Evolutionary conservation across 2,888 invertebrate species (phyloP).

Genomic region (Slavum lentiscoides): DNA sequence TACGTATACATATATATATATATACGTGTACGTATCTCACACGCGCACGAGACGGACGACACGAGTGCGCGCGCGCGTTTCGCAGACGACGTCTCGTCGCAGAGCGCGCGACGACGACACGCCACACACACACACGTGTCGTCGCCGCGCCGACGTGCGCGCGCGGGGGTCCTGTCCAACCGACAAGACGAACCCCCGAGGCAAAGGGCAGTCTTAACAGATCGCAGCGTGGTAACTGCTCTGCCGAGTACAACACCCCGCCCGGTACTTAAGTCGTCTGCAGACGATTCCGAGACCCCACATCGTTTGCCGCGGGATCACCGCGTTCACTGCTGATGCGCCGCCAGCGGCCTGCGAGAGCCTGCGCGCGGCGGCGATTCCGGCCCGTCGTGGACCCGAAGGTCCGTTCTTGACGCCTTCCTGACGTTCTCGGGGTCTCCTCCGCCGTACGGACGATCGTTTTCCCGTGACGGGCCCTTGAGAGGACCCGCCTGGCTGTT

Average conservation of each 20-base stretch:
- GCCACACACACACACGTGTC: no score
- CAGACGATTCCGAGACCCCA: conserved; percentile 67
- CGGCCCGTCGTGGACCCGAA: conserved; percentile 59
- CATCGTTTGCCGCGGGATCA: conserved; percentile 59
- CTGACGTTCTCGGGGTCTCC: conserved; percentile 32
- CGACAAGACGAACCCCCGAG: conserved; percentile 59
- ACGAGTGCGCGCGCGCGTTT: no score
- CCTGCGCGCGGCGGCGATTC: no score
- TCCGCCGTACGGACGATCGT: conserved; percentile 35
- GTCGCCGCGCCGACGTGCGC: no score
- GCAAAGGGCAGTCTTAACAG: conserved; percentile 66
- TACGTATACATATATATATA: no score
- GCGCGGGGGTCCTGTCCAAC: conserved; percentile 57
- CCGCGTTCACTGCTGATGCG: conserved; percentile 2
- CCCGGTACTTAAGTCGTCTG: conserved; percentile 67
- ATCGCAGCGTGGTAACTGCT: conserved; percentile 67
- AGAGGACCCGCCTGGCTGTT: conserved; percentile 62
- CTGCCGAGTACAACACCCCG: conserved; percentile 68
- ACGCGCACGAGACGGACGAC: no score
- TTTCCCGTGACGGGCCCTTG: conserved; percentile 47
- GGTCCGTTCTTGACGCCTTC: conserved; percentile 53
- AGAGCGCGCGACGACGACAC: no score
- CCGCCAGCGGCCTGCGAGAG: no score
- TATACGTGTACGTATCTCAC: no score
- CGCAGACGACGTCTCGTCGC: no score